A percentile compares a stretch with the other conserved stretches of the same genome.
These are phyloP conservation scores for Etheostoma spectabile DNA, from an alignment of 2,113 vertebrate genomes.

Conservation along the genomic window DNA sequence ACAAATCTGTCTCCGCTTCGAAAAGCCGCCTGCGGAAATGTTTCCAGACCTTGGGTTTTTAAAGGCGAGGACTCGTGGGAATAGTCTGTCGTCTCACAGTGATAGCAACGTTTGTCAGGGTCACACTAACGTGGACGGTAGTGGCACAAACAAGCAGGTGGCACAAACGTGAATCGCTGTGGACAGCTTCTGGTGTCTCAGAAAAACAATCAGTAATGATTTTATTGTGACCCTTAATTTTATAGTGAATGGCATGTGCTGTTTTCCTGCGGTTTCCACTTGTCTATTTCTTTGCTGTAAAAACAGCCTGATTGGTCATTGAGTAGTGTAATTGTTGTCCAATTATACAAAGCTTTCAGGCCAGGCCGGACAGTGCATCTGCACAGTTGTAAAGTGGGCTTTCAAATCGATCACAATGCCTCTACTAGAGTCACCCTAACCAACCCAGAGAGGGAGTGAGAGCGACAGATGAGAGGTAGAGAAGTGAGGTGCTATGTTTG, in stretches of 20 bases:
- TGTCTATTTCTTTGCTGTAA: conserved; percentile 1
- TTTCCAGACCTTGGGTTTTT: conserved; percentile 75
- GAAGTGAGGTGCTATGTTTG: conserved; percentile 47
- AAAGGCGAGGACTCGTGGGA: conserved; percentile 64
- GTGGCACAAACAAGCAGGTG: conserved; percentile 69
- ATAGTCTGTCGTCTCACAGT: conserved; percentile 63
- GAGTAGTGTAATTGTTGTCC: conserved; percentile 14
- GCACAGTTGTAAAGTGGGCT: conserved; percentile 36
- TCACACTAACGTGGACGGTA: conserved; percentile 43
- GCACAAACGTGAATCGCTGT: conserved; percentile 43
- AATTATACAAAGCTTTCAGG: conserved; percentile 41
- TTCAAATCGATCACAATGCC: conserved; percentile 14
- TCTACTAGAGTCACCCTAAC: conserved; percentile 46
- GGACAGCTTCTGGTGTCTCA: conserved; percentile 23
- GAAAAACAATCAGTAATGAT: conserved; percentile 7
- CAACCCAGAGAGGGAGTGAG: conserved; percentile 7
- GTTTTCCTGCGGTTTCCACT: background rate
- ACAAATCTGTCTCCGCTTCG: conserved; percentile 79
- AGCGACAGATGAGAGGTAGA: conserved; percentile 19
- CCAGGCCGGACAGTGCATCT: conserved; percentile 6
- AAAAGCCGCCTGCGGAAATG: conserved; percentile 73
- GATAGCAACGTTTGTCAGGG: conserved; percentile 62
- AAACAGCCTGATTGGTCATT: background rate
- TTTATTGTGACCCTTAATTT: background rate
- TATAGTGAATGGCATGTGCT: background rate